phyloP scores from a whole-genome alignment of 2,113 vertebrate species.

The Megaptera novaeangliae region DNA sequence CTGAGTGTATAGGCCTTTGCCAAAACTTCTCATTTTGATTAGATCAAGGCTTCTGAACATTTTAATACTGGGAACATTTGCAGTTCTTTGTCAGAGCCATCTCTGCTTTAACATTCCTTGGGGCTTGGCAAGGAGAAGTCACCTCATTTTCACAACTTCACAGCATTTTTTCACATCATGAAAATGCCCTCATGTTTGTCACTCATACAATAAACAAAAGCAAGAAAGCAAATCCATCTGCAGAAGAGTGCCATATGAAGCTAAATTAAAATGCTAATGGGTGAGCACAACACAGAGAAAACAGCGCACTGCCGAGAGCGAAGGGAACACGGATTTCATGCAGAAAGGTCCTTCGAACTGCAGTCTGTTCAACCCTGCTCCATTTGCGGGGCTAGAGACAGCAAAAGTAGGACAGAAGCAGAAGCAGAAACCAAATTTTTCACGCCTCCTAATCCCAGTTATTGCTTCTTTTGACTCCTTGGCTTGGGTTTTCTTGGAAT shows the following conservation, averaged over 20 bases:
- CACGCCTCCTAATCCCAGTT: not conserved
- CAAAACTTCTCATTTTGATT: not conserved
- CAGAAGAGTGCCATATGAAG: slow-evolving; percentile 3
- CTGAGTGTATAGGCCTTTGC: not conserved
- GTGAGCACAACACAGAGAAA: not conserved
- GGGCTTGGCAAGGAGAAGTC: not conserved
- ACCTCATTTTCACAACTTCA: slow-evolving; percentile 19
- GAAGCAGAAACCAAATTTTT: not conserved
- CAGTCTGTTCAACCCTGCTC: not conserved
- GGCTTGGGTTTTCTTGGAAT: slow-evolving; percentile 11
- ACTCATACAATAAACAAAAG: slow-evolving; percentile 47
- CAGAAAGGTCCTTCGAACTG: not conserved
- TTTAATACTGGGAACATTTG: not conserved
- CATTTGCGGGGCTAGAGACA: not conserved
- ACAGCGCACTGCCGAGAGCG: not conserved
- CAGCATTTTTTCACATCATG: slow-evolving; percentile 40
- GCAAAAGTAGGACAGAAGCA: not conserved
- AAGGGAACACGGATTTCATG: not conserved
- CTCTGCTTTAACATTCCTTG: not conserved
- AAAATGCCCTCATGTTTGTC: slow-evolving; percentile 34
- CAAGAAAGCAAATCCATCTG: slow-evolving; percentile 54
- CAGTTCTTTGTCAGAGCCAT: not conserved
- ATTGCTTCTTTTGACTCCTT: not conserved
- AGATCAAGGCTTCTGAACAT: not conserved
- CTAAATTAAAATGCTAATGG: slow-evolving; percentile 45